Conservation (phyloP, 1,140 invertebrate species). For the Rhynchophorus ferrugineus region DNA sequence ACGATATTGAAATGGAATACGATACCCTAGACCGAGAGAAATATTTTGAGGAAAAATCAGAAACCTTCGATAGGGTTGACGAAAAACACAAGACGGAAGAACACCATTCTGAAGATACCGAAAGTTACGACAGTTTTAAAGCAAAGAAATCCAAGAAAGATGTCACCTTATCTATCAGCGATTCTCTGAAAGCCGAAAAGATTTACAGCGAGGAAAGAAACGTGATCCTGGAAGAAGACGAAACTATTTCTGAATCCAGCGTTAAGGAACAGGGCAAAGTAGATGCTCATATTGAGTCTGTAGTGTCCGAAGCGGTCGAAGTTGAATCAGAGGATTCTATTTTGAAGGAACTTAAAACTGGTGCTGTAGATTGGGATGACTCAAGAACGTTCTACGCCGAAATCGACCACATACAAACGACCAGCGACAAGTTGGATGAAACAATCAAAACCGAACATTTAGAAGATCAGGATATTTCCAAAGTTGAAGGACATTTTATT, state of each 20-base stretch:
- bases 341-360: conserved; percentile 15
- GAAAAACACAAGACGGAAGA: conserved; percentile 28
- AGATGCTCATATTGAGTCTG: conserved; percentile 25
- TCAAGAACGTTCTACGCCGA: conserved; percentile 5
- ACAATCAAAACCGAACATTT: neutral
- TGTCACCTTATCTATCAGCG: conserved; percentile 22
- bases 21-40: conserved; percentile 17
- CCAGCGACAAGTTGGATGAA: conserved; percentile 4
- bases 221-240: conserved; percentile 34
- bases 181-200: conserved; percentile 31
- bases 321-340: conserved; percentile 22
- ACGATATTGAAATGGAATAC: conserved; percentile 50
- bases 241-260: conserved; percentile 28
- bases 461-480: conserved; percentile 3
- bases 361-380: conserved; percentile 2
- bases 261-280: conserved; percentile 31
- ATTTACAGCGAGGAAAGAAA: conserved; percentile 25
- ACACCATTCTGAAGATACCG: conserved; percentile 29
- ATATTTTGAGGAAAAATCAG: conserved; percentile 22
- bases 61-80: conserved; percentile 35
- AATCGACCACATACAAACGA: conserved; percentile 7
- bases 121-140: conserved; percentile 28
- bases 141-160: conserved; percentile 23
- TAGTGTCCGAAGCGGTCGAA: conserved; percentile 15
- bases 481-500: conserved; percentile 8